Conservation (phyloP, 2,888 invertebrate genomes). For the Tiliacea citrago region DNA sequence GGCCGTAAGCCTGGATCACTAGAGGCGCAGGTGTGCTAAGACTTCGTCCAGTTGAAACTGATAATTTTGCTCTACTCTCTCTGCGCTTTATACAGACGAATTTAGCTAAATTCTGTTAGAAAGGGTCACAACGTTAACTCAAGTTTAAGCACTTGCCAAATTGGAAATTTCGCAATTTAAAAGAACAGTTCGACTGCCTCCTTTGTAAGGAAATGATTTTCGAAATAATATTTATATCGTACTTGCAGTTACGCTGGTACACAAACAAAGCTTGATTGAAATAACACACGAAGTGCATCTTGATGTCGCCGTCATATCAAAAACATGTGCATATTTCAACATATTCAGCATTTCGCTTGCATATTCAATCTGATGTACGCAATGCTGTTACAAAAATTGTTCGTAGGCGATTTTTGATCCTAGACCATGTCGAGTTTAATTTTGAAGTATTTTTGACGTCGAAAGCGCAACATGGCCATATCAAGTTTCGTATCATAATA, state of each 20-base stretch:
- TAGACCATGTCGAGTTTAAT: constrained; percentile 52
- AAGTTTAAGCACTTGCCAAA: constrained; percentile 64
- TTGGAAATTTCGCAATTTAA: constrained; percentile 56
- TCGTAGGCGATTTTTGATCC: constrained; percentile 59
- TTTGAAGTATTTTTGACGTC: constrained; percentile 52
- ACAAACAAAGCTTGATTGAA: constrained; percentile 58
- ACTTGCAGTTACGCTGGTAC: constrained; percentile 27
- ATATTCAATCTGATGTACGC: constrained; percentile 70
- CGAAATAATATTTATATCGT: constrained; percentile 14
- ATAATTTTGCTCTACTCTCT: constrained; percentile 74
- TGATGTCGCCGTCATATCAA: constrained; percentile 64
- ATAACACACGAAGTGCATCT: constrained; percentile 61
- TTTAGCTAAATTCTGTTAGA: constrained; percentile 66
- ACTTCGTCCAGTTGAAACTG: constrained; percentile 74
- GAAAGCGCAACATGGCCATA: neutral
- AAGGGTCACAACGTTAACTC: constrained; percentile 67
- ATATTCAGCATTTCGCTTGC: constrained; percentile 67
- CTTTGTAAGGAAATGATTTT: constrained; percentile 18
- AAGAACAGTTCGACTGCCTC: constrained; percentile 37
- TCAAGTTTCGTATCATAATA: neutral
- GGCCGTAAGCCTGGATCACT: constrained; percentile 79
- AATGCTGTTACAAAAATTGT: constrained; percentile 68
- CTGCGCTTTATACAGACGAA: constrained; percentile 69
- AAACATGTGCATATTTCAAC: constrained; percentile 70
- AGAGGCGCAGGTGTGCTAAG: constrained; percentile 79